Base-by-base conservation (phyloP, 2,113 vertebrate genomes). In the Rhea americana region DNA sequence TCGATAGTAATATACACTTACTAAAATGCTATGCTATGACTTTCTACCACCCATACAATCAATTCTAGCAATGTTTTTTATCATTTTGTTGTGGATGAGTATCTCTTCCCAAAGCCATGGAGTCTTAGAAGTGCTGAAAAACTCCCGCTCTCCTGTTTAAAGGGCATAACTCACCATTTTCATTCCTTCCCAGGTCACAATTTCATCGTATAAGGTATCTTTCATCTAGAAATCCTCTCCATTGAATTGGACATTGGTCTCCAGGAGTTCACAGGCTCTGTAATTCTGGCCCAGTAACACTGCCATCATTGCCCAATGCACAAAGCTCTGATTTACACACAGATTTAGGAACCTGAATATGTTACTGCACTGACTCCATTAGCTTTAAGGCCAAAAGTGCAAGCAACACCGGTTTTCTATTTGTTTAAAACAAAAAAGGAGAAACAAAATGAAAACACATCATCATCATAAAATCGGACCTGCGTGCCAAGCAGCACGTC, bases 231-330 rank as follows among this genome's bases (percentile, higher is more conserved):
- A 20, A 9, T 5, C 11, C 7, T 2, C 58, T 3, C 0, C 25
- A 3, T 20, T 0, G 45, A 25, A 7, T 0, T 8, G 1, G 8
- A 6, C 15, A 1, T 15, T 2, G 22, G 9, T 53, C 26, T 35
- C 32, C 51, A 67, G 59, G 11, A 62, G 45, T 1, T 8, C 24
- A 1, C 2, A 9, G 28, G 32, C 3, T 35, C 73, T 14, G 0
- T 2, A 47, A 9, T 13, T 5, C 41, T 7, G 26, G 4, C 0
- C 18, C 7, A 22, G 19, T 22, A 21, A 7, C 26, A 4, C 37
- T 4, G 8, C 24, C 32, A 19, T 2, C 32, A 6, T 3, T 1
- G 16, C 51, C 30, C 58, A 41, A 3, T 8, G 19, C 65, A 24
- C 1, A 17, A 26, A 15, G 62, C 55, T 51, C 10, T 0, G 11